phyloP scores from a whole-genome alignment of 2,888 invertebrate species.

The Polyploca ridens region DNA sequence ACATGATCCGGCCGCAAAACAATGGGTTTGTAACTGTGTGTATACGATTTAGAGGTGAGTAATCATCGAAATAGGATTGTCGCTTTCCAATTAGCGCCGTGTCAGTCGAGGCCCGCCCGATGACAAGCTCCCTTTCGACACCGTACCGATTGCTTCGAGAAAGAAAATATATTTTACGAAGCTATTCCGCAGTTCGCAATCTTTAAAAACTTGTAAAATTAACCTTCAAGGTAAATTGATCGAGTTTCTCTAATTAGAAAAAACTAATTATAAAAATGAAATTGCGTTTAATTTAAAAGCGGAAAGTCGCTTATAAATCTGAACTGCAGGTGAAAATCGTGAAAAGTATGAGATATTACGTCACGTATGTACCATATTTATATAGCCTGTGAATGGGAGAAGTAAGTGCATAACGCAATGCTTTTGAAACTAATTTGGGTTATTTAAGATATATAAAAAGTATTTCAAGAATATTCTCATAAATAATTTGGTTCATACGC shows the following conservation, averaged over 20 bases:
- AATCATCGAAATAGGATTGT: conserved; percentile 80
- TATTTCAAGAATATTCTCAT: neutral
- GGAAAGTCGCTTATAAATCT: neutral
- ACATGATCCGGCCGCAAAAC: conserved; percentile 38
- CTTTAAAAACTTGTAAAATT: conserved; percentile 1
- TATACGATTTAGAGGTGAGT: conserved; percentile 58
- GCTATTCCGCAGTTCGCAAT: conserved; percentile 5
- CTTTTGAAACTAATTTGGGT: neutral
- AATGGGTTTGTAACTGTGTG: conserved; percentile 40
- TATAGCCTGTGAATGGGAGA: too few relatives aligned
- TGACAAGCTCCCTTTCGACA: conserved; percentile 45
- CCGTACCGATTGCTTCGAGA: conserved; percentile 20
- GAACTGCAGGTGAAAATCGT: neutral
- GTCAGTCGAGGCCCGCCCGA: conserved; percentile 53
- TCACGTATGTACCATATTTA: neutral
- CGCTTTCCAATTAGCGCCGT: conserved; percentile 76
- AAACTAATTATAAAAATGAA: conserved; percentile 10
- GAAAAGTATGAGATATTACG: neutral
- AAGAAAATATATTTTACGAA: conserved; percentile 22
- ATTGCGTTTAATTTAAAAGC: neutral
- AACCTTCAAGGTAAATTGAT: neutral
- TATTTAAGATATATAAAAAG: neutral
- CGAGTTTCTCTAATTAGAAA: conserved; percentile 5
- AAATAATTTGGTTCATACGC: neutral
- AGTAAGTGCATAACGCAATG: neutral